Conservation (phyloP, 2,797 vertebrate species). For the Platalea minor region DNA sequence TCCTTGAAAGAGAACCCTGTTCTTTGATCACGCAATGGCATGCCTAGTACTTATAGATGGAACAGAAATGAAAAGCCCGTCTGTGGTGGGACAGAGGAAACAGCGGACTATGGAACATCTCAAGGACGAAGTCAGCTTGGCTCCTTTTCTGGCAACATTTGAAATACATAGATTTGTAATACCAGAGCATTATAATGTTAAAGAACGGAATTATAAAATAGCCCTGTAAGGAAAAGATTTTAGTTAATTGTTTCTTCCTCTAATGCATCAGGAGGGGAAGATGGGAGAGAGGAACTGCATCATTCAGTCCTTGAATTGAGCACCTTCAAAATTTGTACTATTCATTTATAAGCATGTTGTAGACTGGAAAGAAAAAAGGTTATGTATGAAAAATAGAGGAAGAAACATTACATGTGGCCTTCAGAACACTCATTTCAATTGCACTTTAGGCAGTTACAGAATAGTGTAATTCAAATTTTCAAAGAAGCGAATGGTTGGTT, state of each 20-base stretch:
- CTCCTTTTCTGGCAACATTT: background rate
- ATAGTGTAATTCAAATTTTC: background rate
- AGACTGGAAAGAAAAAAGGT: background rate
- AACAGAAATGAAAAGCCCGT: background rate
- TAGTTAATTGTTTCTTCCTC: background rate
- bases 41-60: background rate
- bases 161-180: background rate
- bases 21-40: accelerated
- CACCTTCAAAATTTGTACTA: background rate
- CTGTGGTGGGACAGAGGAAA: background rate
- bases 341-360: background rate
- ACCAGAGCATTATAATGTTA: background rate
- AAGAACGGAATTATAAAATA: background rate
- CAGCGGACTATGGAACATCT: accelerated
- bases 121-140: background rate
- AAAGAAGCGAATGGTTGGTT: background rate
- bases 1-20: background rate
- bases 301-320: background rate
- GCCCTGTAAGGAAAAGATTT: background rate
- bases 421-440: background rate
- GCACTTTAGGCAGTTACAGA: background rate
- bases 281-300: background rate
- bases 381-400: background rate
- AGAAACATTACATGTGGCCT: background rate
- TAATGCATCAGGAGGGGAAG: background rate